Evolutionary conservation across 2,888 invertebrate genomes (phyloP).

Genomic region (Chrysodeixis includens): DNA sequence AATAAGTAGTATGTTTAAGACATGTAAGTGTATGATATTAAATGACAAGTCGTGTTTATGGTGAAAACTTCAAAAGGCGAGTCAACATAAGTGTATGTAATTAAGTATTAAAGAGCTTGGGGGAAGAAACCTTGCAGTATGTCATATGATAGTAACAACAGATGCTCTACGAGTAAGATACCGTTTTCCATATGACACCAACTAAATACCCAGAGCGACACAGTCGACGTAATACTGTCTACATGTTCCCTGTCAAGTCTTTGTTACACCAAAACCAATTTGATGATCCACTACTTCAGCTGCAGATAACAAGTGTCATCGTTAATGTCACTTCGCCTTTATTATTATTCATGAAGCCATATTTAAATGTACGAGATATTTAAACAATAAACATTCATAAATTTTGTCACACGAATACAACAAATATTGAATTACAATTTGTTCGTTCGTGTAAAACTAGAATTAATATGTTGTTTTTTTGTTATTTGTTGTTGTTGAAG

Average conservation of each 20-base stretch:
- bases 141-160: slow-evolving; percentile 45
- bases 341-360: slow-evolving; percentile 25
- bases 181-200: slow-evolving; percentile 58
- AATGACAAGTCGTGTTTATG: not conserved
- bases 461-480: slow-evolving; percentile 27
- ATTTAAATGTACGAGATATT: slow-evolving; percentile 10
- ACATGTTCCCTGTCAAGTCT: slow-evolving; percentile 23
- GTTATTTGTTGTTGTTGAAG: slow-evolving; percentile 31
- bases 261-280: slow-evolving; percentile 21
- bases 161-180: slow-evolving; percentile 54
- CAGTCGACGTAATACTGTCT: slow-evolving; percentile 41
- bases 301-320: slow-evolving; percentile 26
- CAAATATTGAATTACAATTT: not conserved
- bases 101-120: slow-evolving; percentile 9
- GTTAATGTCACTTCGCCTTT: slow-evolving; percentile 13
- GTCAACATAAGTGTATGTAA: slow-evolving; percentile 9
- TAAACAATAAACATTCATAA: slow-evolving; percentile 16
- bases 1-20: not conserved
- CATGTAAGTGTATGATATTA: not conserved
- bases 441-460: slow-evolving; percentile 21
- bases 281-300: slow-evolving; percentile 9
- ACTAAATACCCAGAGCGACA: slow-evolving; percentile 45
- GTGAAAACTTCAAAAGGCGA: not conserved
- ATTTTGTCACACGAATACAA: not conserved
- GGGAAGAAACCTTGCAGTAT: slow-evolving; percentile 39